Conservation (phyloP, 2,888 invertebrate genomes). For the Griposia aprilina region DNA sequence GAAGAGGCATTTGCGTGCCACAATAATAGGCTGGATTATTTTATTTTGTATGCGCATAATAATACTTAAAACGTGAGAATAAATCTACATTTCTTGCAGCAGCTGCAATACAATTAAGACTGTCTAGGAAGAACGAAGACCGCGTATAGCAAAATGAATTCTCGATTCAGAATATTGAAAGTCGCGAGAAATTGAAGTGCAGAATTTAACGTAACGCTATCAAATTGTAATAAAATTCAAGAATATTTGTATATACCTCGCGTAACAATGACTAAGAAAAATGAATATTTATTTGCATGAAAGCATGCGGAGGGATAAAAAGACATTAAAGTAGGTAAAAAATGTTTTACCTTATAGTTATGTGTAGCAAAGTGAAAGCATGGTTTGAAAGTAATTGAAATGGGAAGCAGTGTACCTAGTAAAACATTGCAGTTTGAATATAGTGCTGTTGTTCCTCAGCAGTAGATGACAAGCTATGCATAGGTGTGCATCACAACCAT, state of each 20-base stretch:
- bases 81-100: constrained; percentile 5
- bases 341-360: not conserved
- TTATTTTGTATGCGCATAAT: not conserved
- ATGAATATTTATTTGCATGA: not conserved
- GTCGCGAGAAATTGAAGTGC: constrained; percentile 2
- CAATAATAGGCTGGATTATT: not conserved
- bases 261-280: not conserved
- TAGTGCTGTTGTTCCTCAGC: not conserved
- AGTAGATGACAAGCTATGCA: too few species aligned
- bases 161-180: constrained; percentile 30
- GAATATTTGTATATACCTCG: not conserved
- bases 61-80: constrained; percentile 1
- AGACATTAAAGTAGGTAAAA: not conserved
- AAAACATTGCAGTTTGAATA: not conserved
- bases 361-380: not conserved
- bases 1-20: not conserved
- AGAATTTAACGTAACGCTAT: not conserved
- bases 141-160: constrained; percentile 7
- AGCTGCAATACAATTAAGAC: constrained; percentile 7
- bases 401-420: not conserved
- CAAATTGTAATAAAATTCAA: not conserved
- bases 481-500: too few species aligned
- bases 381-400: not conserved
- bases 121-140: not conserved
- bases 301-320: not conserved